A percentile compares a stretch with the other conserved stretches of the same genome.
phyloP scores from a whole-genome alignment of 2,888 invertebrate species.

The Creontiades dilutus region DNA sequence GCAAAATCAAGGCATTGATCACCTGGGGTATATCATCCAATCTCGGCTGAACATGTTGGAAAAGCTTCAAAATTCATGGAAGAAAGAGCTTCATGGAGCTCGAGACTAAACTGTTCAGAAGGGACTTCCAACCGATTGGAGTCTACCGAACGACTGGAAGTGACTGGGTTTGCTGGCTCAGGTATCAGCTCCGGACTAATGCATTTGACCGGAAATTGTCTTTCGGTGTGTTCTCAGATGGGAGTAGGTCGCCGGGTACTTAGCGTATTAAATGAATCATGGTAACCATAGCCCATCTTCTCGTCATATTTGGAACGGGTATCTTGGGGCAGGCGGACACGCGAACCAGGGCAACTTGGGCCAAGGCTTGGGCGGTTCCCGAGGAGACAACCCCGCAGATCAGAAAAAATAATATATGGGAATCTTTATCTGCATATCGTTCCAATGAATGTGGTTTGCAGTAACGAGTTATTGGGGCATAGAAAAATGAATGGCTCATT shows the following conservation, averaged over 20 bases:
- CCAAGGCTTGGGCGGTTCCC: slow-evolving; percentile 59
- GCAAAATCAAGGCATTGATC: background rate
- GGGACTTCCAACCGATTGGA: background rate
- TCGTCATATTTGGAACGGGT: background rate
- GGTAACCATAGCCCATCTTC: background rate
- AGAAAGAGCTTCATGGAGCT: background rate
- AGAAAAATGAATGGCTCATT: too few species aligned
- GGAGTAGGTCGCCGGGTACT: slow-evolving; percentile 43
- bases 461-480: too few species aligned
- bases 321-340: slow-evolving; percentile 23
- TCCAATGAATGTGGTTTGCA: too few species aligned
- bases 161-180: background rate
- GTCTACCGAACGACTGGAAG: background rate
- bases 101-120: background rate
- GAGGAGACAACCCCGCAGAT: too few species aligned
- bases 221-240: background rate
- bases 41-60: slow-evolving; percentile 24
- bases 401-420: too few species aligned
- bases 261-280: slow-evolving; percentile 33
- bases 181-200: slow-evolving; percentile 27
- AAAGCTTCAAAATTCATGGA: background rate
- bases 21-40: slow-evolving; percentile 53
- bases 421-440: too few species aligned
- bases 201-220: slow-evolving; percentile 58
- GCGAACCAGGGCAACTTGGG: slow-evolving; percentile 22